Percentiles rank a stretch among this genome's conserved stretches.
Conservation (phyloP, 2,888 invertebrate species). For the Drosophila sordidula region DNA sequence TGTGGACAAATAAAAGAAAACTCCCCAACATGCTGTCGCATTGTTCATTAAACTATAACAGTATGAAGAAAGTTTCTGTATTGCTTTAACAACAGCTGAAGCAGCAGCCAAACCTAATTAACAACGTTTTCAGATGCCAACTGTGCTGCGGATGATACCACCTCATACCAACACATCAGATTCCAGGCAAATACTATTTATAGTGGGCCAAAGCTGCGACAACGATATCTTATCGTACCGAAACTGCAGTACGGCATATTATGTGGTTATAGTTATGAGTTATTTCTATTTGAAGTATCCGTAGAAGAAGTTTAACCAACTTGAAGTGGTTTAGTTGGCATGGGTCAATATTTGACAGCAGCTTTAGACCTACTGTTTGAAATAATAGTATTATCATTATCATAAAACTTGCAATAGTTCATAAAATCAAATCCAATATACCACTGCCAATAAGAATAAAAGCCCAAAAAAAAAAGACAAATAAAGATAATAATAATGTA, state of each 20-base stretch:
- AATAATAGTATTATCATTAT: no score
- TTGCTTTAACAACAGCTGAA: conserved; percentile 10
- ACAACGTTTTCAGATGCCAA: conserved; percentile 23
- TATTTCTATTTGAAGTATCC: neutral
- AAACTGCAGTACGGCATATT: neutral
- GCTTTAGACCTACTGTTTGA: neutral
- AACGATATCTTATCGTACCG: neutral
- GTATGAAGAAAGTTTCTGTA: conserved; percentile 27
- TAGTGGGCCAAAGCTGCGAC: neutral
- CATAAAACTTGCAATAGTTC: no score
- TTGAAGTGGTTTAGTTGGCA: neutral
- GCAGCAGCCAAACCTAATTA: conserved; percentile 23
- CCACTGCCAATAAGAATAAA: no score
- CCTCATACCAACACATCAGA: conserved; percentile 11
- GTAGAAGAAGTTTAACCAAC: neutral
- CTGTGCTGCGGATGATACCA: conserved; percentile 2
- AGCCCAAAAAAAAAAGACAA: no score
- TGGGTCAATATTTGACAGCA: neutral
- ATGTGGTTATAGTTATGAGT: neutral
- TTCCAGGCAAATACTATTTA: conserved; percentile 1
- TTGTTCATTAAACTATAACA: conserved; percentile 9
- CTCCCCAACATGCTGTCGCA: conserved; percentile 17
- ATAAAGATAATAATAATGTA: neutral
- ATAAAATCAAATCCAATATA: neutral
- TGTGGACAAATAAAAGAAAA: neutral